Evolutionary conservation across 2,113 vertebrate species (phyloP), one percentile per base, ranked within the genome.

Genomic region (Tachycineta bicolor): DNA sequence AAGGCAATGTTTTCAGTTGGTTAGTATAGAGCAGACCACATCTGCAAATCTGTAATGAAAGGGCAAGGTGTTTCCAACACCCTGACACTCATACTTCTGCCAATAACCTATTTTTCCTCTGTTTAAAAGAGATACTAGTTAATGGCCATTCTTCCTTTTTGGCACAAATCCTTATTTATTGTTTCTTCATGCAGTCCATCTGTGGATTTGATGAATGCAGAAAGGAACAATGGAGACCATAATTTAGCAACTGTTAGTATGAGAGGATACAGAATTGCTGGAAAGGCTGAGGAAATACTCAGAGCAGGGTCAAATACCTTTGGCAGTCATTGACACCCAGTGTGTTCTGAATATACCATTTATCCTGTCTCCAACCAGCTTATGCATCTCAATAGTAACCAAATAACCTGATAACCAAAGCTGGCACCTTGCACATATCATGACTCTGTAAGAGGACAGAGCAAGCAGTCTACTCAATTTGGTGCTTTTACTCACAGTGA

Each of bases 201-300:
- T 49, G 24, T 77, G 55, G 37, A 58, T 92, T 86, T 80, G 39
- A 44, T 60, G 26, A 53, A 37, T 0, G 1, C 8, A 68, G 33
- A 31, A 73, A 55, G 24, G 52, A 63, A 21, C 5, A 26, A 7
- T 21, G 23, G 31, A 73, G 18, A 50, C 11, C 28, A 39, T 62
- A 0, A 1, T 43, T 69, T 44, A 80, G 14, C 17, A 77, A 2
- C n/a, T 21, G 3, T n/a, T 70, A 8, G 4, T 70, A 22, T 14
- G 13, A 83, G 55, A 92, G 20, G 52, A 22, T 53, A 41, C 8
- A 33, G 67, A 31, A 15, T 9, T 71, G 21, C 46, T 80, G 43
- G 22, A 62, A 94, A 53, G 25, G 11, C 50, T 69, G 67, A 4
- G 20, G 33, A 47, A 33, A 14, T 55, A 16, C 60, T 64, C 17